Conservation (phyloP, 2,888 invertebrate species). For the Hedya salicella region DNA sequence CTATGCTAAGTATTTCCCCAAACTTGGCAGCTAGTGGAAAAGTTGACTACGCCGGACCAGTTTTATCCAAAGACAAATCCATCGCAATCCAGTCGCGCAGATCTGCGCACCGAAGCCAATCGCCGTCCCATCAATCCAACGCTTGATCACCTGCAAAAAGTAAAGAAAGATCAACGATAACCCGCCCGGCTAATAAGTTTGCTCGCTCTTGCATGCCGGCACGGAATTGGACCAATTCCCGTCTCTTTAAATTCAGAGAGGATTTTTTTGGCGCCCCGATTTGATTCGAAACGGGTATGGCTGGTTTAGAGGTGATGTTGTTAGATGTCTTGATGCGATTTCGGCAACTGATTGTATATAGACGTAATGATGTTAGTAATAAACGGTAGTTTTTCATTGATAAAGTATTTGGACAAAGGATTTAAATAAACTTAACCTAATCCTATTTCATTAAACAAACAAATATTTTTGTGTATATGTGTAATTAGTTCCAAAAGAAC, state of each 20-base stretch:
- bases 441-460: no score
- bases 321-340: slow-evolving; percentile 3
- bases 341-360: background rate
- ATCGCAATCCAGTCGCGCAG: slow-evolving; percentile 13
- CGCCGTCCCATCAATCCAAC: slow-evolving; percentile 74
- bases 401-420: no score
- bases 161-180: slow-evolving; percentile 69
- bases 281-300: slow-evolving; percentile 39
- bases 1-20: background rate
- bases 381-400: no score
- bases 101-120: slow-evolving; percentile 62
- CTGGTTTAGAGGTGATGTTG: background rate
- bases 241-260: slow-evolving; percentile 70
- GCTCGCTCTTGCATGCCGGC: slow-evolving; percentile 79
- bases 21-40: background rate
- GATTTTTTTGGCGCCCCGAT: slow-evolving; percentile 55
- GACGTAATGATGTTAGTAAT: background rate
- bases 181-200: slow-evolving; percentile 77
- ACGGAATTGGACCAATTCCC: slow-evolving; percentile 75
- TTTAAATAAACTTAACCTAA: no score
- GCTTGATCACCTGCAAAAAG: slow-evolving; percentile 75
- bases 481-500: no score
- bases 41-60: background rate
- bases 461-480: no score
- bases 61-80: background rate